Percentiles rank a stretch among this genome's conserved stretches.
Evolutionary conservation across 2,113 vertebrate species (phyloP).

Genomic region (Oreocharis arfaki): DNA sequence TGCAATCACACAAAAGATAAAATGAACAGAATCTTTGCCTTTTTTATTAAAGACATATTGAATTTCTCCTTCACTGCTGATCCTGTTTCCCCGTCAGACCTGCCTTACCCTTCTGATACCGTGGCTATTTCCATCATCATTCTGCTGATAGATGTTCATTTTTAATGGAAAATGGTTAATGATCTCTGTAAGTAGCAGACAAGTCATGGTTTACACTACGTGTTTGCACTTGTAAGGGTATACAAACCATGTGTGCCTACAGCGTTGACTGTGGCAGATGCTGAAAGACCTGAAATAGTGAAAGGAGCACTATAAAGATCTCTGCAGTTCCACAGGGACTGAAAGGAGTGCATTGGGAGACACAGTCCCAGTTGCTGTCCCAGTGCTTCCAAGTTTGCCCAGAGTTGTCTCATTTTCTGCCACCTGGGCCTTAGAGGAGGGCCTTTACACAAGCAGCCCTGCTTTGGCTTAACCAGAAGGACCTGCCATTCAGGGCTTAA

Average conservation of each 20-base stretch:
- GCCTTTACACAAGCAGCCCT: neutral
- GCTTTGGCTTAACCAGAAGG: neutral
- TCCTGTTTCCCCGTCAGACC: neutral
- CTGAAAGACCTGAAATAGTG: neutral
- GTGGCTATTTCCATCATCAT: neutral
- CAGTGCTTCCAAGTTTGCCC: neutral
- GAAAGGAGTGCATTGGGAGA: neutral
- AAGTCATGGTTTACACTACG: neutral
- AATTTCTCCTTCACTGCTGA: neutral
- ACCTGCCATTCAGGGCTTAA: neutral
- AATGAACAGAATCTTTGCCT: neutral
- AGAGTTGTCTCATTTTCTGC: neutral
- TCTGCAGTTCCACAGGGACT: neutral
- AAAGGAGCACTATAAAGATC: neutral
- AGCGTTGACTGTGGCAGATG: neutral
- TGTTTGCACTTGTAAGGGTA: neutral
- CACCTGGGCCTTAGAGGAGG: neutral
- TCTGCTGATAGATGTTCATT: neutral
- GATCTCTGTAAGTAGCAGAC: neutral
- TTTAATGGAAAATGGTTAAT: neutral
- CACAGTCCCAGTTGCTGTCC: accelerated
- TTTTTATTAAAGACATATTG: neutral
- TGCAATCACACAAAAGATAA: neutral
- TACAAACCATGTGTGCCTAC: neutral
- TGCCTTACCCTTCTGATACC: neutral